Base-by-base conservation (phyloP, 2,797 vertebrate genomes). In the Gephyroberyx darwinii region DNA sequence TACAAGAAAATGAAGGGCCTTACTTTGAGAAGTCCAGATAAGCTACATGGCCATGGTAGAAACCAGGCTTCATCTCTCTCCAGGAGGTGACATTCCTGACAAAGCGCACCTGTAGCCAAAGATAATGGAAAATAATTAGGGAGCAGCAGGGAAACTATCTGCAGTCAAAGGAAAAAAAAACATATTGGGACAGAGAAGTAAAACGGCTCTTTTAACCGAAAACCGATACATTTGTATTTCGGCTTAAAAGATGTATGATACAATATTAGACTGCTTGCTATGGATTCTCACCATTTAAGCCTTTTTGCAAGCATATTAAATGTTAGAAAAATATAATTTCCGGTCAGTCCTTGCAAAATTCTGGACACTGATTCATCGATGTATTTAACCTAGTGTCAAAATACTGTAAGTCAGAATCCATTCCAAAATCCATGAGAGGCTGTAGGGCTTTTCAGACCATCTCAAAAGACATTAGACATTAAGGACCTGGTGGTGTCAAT, bases 21-120 rank as follows among this genome's bases (percentile, higher is more conserved):
- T 94, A 98, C 96, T 96, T 98, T 75, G 96, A 91, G 90, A 98
- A 99, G 92, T 99, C 97, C 92, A 99, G 92, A 80, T 95, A 99
- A 84, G 97, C 95, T 16, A 99, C 77, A 16, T 98, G 97, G 80
- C 97, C 97, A 0, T 99, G 97, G 93, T 97, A 99, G 93, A 99
- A 98, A 39, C 95, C 96, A 8, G 97, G 97, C 81, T 98, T 98
- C 97, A 96, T 99, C 90, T 95, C 96, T 87, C 92, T 96, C 97
- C 97, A 98, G 5, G 95, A 92, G 33, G 96, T 98, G 91, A 98
- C 95, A 5, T 98, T 99, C 92, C 94, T 95, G 87, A 98, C 96
- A 90, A 99, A 98, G 43, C 96, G 95, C 62, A 96, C 94, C 97
- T 98, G 91, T n/a, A 87, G 84, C 56, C 74, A 51, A 53, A 85